phyloP scores from a whole-genome alignment of 2,888 invertebrate genomes.

The Coleophora deauratella region DNA sequence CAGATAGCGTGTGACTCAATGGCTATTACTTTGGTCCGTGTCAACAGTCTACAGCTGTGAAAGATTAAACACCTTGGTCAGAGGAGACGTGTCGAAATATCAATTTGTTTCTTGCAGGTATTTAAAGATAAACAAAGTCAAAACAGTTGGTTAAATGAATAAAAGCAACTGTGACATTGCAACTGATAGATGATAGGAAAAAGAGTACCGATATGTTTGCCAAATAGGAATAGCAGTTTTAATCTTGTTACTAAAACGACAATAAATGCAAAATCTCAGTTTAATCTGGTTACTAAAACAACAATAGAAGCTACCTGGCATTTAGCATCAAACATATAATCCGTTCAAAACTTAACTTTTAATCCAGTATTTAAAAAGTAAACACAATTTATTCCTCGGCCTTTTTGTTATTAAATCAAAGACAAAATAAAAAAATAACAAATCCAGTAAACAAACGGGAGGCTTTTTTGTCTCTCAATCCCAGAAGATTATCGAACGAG shows the following conservation, averaged over 20 bases:
- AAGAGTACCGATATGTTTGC: not conserved
- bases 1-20: conserved; percentile 15
- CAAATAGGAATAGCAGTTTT: not conserved
- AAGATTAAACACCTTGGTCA: conserved; percentile 1
- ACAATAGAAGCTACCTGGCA: not conserved
- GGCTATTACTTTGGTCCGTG: conserved; percentile 36
- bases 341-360: conserved; percentile 9
- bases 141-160: not conserved
- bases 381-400: conserved; percentile 25
- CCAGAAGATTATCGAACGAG: conserved; percentile 38
- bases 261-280: not conserved
- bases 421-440: conserved; percentile 34
- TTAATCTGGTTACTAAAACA: not conserved
- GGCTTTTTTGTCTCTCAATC: conserved; percentile 32
- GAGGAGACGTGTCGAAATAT: too few species aligned
- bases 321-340: not conserved
- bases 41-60: conserved; percentile 22
- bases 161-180: not conserved
- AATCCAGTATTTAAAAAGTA: conserved; percentile 35
- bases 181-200: not conserved
- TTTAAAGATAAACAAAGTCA: not conserved
- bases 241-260: not conserved
- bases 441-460: conserved; percentile 31
- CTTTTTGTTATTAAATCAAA: too few species aligned
- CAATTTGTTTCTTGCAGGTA: too few species aligned